These are phyloP conservation scores for Streblospio benedicti DNA, from an alignment of 1,140 invertebrate species.

Conservation along the genomic window DNA sequence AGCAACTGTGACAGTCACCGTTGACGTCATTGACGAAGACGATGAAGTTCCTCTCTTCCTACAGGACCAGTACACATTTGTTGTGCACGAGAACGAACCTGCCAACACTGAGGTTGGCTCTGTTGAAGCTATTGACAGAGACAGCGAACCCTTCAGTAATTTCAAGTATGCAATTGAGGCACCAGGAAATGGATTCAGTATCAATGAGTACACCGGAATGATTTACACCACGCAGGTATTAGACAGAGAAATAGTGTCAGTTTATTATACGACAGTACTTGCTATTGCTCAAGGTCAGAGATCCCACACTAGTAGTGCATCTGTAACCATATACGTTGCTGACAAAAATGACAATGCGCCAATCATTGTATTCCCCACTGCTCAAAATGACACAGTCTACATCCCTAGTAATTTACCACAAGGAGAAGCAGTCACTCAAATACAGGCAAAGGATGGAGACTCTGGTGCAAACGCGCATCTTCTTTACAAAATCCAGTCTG, in stretches of 20 bases:
- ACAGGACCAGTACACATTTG: slow-evolving; percentile 9
- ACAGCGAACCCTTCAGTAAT: slow-evolving; percentile 8
- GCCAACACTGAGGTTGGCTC: slow-evolving; percentile 10
- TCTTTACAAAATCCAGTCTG: slow-evolving; percentile 24
- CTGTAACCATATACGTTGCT: slow-evolving; percentile 31
- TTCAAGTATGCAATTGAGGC: slow-evolving; percentile 9
- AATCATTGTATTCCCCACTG: slow-evolving; percentile 28
- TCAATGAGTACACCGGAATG: slow-evolving; percentile 13
- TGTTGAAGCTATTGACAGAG: slow-evolving; percentile 17
- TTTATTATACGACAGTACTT: slow-evolving; percentile 11
- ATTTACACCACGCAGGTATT: slow-evolving; percentile 12
- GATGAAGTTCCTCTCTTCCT: slow-evolving; percentile 16
- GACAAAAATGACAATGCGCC: slow-evolving; percentile 43
- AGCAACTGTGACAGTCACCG: slow-evolving; percentile 18
- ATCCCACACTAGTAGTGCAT: background rate
- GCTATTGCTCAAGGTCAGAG: slow-evolving; percentile 11
- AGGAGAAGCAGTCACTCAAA: slow-evolving; percentile 18
- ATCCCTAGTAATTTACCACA: background rate
- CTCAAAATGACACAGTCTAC: slow-evolving; percentile 27
- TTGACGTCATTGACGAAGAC: slow-evolving; percentile 10
- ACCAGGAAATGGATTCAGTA: slow-evolving; percentile 3
- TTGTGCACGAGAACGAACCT: slow-evolving; percentile 15
- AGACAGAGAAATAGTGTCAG: slow-evolving; percentile 11
- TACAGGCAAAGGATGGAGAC: slow-evolving; percentile 34
- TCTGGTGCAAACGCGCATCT: slow-evolving; percentile 24